These are phyloP conservation scores for Acronicta psi DNA, from an alignment of 2,888 invertebrate genomes.

Conservation along the genomic window DNA sequence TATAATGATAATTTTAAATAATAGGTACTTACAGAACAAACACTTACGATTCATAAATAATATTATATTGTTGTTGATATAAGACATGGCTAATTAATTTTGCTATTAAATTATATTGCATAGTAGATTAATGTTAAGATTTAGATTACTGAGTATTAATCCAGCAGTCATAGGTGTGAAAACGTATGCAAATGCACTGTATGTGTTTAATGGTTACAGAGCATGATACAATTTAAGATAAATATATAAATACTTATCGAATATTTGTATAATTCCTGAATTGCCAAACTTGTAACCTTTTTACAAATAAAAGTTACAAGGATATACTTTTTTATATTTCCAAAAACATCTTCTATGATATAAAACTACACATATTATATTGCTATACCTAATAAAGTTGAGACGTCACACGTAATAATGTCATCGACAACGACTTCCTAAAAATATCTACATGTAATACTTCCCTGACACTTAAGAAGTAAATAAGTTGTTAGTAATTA, in stretches of 20 bases:
- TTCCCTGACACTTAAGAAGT: too few relatives aligned
- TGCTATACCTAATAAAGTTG: too few relatives aligned
- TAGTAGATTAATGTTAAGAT: conserved; percentile 64
- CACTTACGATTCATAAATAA: conserved; percentile 8
- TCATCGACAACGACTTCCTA: too few relatives aligned
- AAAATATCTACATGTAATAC: too few relatives aligned
- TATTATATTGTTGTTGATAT: conserved; percentile 12
- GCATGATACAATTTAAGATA: conserved; percentile 59
- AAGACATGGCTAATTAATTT: conserved; percentile 51
- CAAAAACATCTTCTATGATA: too few relatives aligned
- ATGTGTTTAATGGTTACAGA: conserved; percentile 70
- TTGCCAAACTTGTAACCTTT: not conserved
- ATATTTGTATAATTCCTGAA: not conserved
- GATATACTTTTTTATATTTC: too few relatives aligned
- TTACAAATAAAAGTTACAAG: too few relatives aligned
- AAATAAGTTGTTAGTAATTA: too few relatives aligned
- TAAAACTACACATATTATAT: too few relatives aligned
- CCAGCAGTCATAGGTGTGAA: conserved; percentile 72
- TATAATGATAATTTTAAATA: conserved; percentile 1
- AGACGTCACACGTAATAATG: too few relatives aligned
- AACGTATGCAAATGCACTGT: conserved; percentile 84
- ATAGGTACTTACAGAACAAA: not conserved
- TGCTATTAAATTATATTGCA: conserved; percentile 49
- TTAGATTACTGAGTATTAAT: conserved; percentile 72
- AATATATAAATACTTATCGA: not conserved